phyloP scores from a whole-genome alignment of 1,140 invertebrate genomes.

The Drosophila sp. region DNA sequence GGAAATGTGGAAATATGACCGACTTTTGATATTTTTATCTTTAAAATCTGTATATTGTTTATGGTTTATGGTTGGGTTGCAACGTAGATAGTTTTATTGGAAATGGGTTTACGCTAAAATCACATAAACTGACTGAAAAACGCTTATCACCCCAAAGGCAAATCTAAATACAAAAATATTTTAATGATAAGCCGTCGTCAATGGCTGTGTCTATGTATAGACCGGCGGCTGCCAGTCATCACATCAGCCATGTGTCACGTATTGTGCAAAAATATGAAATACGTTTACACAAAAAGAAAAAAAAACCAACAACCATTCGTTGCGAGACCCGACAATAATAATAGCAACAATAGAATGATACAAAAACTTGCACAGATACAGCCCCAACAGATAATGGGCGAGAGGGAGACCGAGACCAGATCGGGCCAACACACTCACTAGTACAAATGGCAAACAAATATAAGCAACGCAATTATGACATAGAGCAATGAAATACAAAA shows the following conservation, averaged over 20 bases:
- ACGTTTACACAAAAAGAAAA: constrained; percentile 34
- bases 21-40: not conserved
- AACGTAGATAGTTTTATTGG: not conserved
- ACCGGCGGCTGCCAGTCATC: constrained; percentile 26
- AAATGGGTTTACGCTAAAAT: not conserved
- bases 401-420: constrained; percentile 20
- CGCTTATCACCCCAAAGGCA: constrained; percentile 1
- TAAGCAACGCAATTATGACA: constrained; percentile 67
- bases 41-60: constrained; percentile 1
- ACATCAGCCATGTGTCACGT: constrained; percentile 61
- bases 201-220: constrained; percentile 47
- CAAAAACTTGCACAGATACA: constrained; percentile 52
- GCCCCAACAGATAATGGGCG: constrained; percentile 25
- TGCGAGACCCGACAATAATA: constrained; percentile 53
- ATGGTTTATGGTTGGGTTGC: not conserved
- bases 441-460: constrained; percentile 50
- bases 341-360: constrained; percentile 37
- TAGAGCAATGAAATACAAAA: constrained; percentile 29
- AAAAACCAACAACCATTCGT: constrained; percentile 1
- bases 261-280: constrained; percentile 53
- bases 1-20: constrained; percentile 44
- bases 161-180: constrained; percentile 41
- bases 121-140: not conserved
- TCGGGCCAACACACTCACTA: constrained; percentile 9
- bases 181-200: constrained; percentile 44